Percentiles rank a stretch among this genome's conserved stretches.
phyloP scores from a whole-genome alignment of 2,888 invertebrate genomes.

The Protophormia terraenovae region DNA sequence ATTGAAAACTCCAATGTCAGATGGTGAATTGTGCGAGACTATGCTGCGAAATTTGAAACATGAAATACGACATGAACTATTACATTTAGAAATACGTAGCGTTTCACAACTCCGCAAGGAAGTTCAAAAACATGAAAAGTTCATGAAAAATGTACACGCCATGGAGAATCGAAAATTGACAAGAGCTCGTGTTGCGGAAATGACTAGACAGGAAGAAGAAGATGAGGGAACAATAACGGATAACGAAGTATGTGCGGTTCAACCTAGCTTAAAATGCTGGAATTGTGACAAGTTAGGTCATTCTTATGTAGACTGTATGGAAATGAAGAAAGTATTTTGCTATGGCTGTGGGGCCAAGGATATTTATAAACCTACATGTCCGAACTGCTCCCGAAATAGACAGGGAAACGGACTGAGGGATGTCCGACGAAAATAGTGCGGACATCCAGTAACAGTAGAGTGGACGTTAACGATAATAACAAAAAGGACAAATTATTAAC shows the following conservation, averaged over 20 bases:
- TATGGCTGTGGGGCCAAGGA: conserved; percentile 29
- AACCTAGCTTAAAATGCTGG: not conserved
- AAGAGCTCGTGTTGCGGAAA: not conserved
- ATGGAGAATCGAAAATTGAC: not conserved
- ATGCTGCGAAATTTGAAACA: too few relatives aligned
- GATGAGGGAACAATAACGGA: not conserved
- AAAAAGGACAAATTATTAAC: too few relatives aligned
- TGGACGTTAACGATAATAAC: too few relatives aligned
- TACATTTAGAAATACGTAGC: too few relatives aligned
- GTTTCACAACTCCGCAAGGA: too few relatives aligned
- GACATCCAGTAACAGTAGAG: not conserved
- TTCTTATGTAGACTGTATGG: not conserved
- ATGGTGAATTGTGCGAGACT: too few relatives aligned
- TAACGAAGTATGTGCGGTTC: not conserved
- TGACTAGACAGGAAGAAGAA: not conserved
- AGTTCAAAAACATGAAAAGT: too few relatives aligned
- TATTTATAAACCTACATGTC: conserved; percentile 17
- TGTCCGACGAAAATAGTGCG: conserved; percentile 32
- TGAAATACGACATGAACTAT: too few relatives aligned
- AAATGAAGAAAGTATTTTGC: not conserved
- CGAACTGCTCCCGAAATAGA: not conserved
- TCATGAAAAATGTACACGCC: too few relatives aligned
- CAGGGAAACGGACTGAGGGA: conserved; percentile 29
- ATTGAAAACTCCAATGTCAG: too few relatives aligned
- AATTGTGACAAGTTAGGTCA: conserved; percentile 11